Percentiles rank a stretch among this genome's conserved stretches.
Conservation (phyloP, 1,140 invertebrate genomes). For the Campoletis sonorensis region DNA sequence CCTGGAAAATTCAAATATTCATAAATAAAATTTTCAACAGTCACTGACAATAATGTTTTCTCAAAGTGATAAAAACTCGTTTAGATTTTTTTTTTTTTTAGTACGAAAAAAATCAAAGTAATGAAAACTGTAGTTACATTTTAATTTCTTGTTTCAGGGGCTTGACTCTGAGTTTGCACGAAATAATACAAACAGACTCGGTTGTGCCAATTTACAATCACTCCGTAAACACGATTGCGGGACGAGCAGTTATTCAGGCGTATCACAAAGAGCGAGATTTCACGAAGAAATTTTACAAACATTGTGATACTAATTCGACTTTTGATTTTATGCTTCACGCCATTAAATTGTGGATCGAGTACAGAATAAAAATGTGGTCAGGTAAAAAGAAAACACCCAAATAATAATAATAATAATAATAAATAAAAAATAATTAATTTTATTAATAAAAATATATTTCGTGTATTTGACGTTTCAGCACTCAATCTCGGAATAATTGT, state of each 20-base stretch:
- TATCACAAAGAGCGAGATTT: slow-evolving; percentile 60
- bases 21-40: too few species aligned
- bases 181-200: slow-evolving; percentile 51
- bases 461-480: slow-evolving; percentile 30
- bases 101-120: too few species aligned
- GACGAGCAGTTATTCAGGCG: slow-evolving; percentile 58
- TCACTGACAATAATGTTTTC: too few species aligned
- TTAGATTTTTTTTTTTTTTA: too few species aligned
- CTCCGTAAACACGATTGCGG: slow-evolving; percentile 53
- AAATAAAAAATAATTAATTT: background rate
- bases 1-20: too few species aligned
- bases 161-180: slow-evolving; percentile 49
- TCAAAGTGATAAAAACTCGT: too few species aligned
- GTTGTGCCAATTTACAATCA: slow-evolving; percentile 56
- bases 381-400: slow-evolving; percentile 13
- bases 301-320: slow-evolving; percentile 57
- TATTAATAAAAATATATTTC: background rate
- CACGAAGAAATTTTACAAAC: slow-evolving; percentile 58
- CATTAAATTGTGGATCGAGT: slow-evolving; percentile 58
- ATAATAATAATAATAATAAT: background rate
- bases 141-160: slow-evolving; percentile 35
- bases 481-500: slow-evolving; percentile 52
- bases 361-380: slow-evolving; percentile 58
- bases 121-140: slow-evolving; percentile 10
- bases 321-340: slow-evolving; percentile 59